Base-by-base conservation (phyloP, 2,888 invertebrate genomes). In the Harpalus rufipes region DNA sequence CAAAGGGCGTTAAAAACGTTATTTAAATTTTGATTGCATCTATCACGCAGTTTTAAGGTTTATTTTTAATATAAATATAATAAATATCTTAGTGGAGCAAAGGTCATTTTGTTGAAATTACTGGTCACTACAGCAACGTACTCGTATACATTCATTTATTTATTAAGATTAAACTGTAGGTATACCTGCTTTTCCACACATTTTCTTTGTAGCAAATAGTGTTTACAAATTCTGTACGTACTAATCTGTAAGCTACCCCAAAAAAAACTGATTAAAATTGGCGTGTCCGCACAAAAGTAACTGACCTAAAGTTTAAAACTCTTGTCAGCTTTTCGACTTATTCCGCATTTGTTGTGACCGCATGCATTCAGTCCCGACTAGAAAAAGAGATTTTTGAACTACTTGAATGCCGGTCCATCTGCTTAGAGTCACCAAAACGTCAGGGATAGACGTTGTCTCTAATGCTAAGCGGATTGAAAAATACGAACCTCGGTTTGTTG, bases 241-340 rank as follows among this genome's bases (percentile, higher is more conserved):
- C 8, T 51, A 51, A 51, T 51, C 44, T 51, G 44, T 51, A 51
- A 51, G 44, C 44, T 12, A 51, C 10, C 44, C 44, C 44, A 7
- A 51, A 51, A 51, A 51, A 51, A 51, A 51, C 12, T 51, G 44
- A 51, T 51, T 51, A 51, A 51, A 51, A 2, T 51, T 51, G 44
- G 10, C 44, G 44, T 51, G 44, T 51, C 44, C 12, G 10, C 44
- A 51, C 44, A 51, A 51, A 12, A 12, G 16, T 16, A 59, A 63
- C 10, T 32, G 39, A 32, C 14, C 68, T 32, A n/a, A 32, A 32
- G 39, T 14, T 39, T 68, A 68, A 32, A 68, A 32, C 21, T 68
- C 68, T 32, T 32, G 68, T 68, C 68, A 68, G 68, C 68, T 68
- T 68, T 68, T 39, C 68, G 68, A 68, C 68, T 68, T 68, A 68